Base-by-base conservation (phyloP, 2,888 invertebrate genomes). In the Altica lythri region DNA sequence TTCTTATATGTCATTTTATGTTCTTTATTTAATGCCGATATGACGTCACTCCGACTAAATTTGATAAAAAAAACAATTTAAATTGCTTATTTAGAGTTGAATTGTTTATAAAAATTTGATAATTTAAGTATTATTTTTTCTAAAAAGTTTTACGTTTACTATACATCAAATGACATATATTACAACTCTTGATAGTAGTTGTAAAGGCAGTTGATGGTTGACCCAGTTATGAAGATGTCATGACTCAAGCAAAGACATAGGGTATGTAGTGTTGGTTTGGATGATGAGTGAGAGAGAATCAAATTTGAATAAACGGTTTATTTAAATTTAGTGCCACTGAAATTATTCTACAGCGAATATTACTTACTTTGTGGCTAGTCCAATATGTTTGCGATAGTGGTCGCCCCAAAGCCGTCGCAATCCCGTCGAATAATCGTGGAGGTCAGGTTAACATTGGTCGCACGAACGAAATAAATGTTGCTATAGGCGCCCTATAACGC, bases 391-490 rank as follows among this genome's bases (percentile, higher is more conserved):
- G 70, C 72, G 74, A 73, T 74, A 72, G 72, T 73, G 75, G 73
- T 73, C 72, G 72, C 74, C 72, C 72, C 73, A 70, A 73, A 57
- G 73, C 73, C 74, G 68, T 70, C 69, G 69, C 71, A 70, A 68
- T 71, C 74, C 74, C 70, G 71, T 70, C 72, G 70, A 72, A 73
- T 71, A 70, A 72, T 73, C 70, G 72, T 69, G 71, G 68, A 68
- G 73, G 75, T 76, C 75, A 76, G 71, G 76, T 75, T 69, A 75
- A 76, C 76, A 76, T 76, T 72, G 69, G 75, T 73, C 72, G 71
- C 66, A 65, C 67, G 68, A 66, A 69, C 64, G 68, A 65, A 67
- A 68, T 68, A 68, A 70, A 70, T 68, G 69, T 55, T 70, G 67
- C 69, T 65, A n/a, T n/a, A 70, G 71, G 71, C 72, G 72, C 71